These are phyloP conservation scores for Acrobeloides nanus DNA, from an alignment of 2,888 invertebrate genomes.

Conservation along the genomic window DNA sequence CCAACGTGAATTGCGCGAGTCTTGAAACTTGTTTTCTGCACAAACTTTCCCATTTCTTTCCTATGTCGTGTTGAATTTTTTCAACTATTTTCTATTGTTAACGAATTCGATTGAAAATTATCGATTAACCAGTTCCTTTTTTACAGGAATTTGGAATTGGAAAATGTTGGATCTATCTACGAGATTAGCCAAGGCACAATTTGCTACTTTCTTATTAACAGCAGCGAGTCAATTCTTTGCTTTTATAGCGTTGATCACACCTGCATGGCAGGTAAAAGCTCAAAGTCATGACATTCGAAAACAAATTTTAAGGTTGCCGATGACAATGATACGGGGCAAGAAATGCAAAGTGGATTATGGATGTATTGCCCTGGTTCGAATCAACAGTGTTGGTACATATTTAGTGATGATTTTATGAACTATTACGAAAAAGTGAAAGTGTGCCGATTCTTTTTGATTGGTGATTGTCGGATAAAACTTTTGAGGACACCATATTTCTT, in stretches of 20 bases:
- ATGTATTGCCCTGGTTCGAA: constrained; percentile 41
- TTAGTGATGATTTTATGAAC: constrained; percentile 48
- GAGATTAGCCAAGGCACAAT: constrained; percentile 33
- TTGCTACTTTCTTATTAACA: constrained; percentile 26
- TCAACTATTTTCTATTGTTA: too few species aligned
- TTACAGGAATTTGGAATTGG: too few species aligned
- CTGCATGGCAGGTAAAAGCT: constrained; percentile 48
- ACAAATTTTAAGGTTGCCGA: constrained; percentile 39
- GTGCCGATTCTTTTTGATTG: constrained; percentile 49
- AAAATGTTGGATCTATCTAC: constrained; percentile 21
- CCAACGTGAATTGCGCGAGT: too few species aligned
- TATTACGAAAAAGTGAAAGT: constrained; percentile 52
- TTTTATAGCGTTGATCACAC: constrained; percentile 44
- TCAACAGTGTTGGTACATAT: constrained; percentile 43
- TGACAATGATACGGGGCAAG: constrained; percentile 41
- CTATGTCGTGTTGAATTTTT: too few species aligned
- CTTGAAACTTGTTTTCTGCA: too few species aligned
- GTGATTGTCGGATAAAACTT: constrained; percentile 50
- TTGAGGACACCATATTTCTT: constrained; percentile 51
- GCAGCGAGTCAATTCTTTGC: constrained; percentile 30
- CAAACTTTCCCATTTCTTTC: too few species aligned
- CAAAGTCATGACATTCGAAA: background rate
- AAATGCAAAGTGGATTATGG: constrained; percentile 49
- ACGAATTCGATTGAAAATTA: too few species aligned
- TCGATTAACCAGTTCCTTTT: too few species aligned